Conservation (phyloP, 1,140 invertebrate species). For the Laupala kohalensis region DNA sequence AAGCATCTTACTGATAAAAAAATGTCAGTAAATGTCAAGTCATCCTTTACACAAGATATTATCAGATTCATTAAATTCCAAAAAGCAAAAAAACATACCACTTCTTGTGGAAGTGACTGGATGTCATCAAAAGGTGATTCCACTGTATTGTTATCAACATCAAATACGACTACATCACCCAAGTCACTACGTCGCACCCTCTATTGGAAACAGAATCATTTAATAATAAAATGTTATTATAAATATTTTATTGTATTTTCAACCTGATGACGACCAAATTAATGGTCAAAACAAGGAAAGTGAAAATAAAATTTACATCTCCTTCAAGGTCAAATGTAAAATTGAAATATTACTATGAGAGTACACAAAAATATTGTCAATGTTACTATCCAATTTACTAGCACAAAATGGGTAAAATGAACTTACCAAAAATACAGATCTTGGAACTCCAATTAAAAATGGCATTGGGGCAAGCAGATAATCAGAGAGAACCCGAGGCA, state of each 20-base stretch:
- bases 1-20: neutral
- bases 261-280: neutral
- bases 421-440: slow-evolving; percentile 61
- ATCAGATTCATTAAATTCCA: neutral
- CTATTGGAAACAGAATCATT: slow-evolving; percentile 32
- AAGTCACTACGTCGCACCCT: slow-evolving; percentile 57
- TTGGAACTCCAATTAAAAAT: slow-evolving; percentile 84
- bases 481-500: slow-evolving; percentile 76
- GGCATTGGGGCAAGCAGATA: slow-evolving; percentile 90
- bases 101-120: slow-evolving; percentile 67
- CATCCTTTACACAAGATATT: neutral
- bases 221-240: neutral
- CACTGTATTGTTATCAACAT: slow-evolving; percentile 78
- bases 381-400: no score
- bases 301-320: no score
- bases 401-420: no score
- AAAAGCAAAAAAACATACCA: slow-evolving; percentile 42
- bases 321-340: no score
- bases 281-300: neutral
- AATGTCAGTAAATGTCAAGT: neutral
- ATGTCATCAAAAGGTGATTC: slow-evolving; percentile 79
- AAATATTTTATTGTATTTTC: slow-evolving; percentile 30
- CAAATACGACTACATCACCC: slow-evolving; percentile 81
- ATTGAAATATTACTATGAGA: no score
- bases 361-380: no score